Base-by-base conservation (phyloP, 1,140 invertebrate species). In the Formica exsecta region DNA sequence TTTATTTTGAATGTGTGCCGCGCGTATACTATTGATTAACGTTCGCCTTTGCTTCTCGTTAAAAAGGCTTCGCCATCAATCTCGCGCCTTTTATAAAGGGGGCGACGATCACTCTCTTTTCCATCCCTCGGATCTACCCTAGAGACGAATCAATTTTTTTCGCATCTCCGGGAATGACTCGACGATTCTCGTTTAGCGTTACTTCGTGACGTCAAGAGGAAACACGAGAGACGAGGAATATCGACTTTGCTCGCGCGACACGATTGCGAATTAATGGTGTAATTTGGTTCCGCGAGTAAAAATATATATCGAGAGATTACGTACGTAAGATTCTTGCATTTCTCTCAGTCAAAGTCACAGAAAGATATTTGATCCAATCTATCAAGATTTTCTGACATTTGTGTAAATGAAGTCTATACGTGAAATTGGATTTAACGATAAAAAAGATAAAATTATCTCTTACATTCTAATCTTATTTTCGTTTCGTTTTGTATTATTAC, bases 11-110 rank as follows among this genome's bases (percentile, higher is more conserved):
- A 80, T 54, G 65, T 64, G 44, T 29, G 7, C 25, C 9, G 16
- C 19, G 32, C 22, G 76, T 22, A 64, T 32, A 32, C 32, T 70
- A 80, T 70, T 70, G 76, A 80, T 80, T 80, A 80, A 57, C 62
- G 65, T 11, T 77, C 59, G 38, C 19, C 38, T 29, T 36, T 13
- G 25, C 25, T 62, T 11, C 41, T 77, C 75, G 62, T 79, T 79
- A 79, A 79, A 79, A 79, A 79, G 41, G n/a, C 62, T 25, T 70
- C 44, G 64, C 44, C 76, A 80, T 80, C 76, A 80, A 80, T 80
- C 76, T 70, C 44, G 44, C 36, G 4, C 22, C 16, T 22, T 48
- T 70, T 80, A 54, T 79, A 51, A 51, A 19, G 32, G 51, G 4
- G n/a, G 4, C 29, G 13, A 22, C 62, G 61, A 66, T 79, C 66